These are phyloP conservation scores for Onychostruthus taczanowskii DNA, from an alignment of 2,113 vertebrate species.

Conservation along the genomic window DNA sequence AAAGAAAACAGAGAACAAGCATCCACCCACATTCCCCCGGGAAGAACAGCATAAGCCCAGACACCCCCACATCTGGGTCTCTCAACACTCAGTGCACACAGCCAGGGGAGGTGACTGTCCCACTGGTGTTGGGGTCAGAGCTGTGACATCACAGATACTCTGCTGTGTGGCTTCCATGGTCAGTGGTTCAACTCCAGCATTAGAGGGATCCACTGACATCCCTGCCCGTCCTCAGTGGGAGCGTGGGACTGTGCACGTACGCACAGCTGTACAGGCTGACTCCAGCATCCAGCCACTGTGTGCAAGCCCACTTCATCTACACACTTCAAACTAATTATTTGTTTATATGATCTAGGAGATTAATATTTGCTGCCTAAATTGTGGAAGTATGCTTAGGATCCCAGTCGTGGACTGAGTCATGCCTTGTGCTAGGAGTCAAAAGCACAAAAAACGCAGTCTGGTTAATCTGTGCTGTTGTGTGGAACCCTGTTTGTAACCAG, in stretches of 20 bases:
- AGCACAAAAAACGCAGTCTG: not conserved
- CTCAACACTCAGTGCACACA: not conserved
- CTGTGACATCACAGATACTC: not conserved
- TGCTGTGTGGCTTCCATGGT: not conserved
- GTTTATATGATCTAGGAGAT: not conserved
- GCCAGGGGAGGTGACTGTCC: not conserved
- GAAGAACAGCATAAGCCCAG: not conserved
- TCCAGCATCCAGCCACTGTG: not conserved
- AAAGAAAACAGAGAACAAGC: not conserved
- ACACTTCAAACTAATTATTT: not conserved
- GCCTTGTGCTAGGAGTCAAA: not conserved
- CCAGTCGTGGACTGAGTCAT: not conserved
- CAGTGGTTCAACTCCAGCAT: not conserved
- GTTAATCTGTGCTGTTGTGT: not conserved
- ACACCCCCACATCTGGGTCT: not conserved
- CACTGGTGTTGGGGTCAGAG: not conserved
- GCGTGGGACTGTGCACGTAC: not conserved
- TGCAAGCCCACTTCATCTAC: not conserved
- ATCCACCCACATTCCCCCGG: not conserved
- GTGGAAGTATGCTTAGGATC: not conserved
- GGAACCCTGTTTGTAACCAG: not conserved
- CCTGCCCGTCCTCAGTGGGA: rapidly evolving
- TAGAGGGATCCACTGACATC: not conserved
- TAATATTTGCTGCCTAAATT: not conserved
- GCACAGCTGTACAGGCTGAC: not conserved